A percentile compares a stretch with the other conserved stretches of the same genome.
Evolutionary conservation across 2,113 vertebrate genomes (phyloP).

Genomic region (Zapornia atra): DNA sequence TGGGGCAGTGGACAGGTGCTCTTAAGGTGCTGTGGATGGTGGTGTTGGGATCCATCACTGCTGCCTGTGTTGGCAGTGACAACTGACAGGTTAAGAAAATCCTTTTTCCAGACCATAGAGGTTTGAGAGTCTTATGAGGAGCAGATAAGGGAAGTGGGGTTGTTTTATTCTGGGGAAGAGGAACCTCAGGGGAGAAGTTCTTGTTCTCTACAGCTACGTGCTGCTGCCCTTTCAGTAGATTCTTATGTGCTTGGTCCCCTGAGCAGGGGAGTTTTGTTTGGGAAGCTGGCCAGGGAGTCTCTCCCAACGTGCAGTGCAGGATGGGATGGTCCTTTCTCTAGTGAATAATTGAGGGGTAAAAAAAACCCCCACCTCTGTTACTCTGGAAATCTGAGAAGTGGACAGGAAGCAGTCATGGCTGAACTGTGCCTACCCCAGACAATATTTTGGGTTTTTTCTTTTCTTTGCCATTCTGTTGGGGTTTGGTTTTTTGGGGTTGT

Average conservation of each 20-base stretch:
- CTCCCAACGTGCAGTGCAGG: not conserved
- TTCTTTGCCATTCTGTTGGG: not conserved
- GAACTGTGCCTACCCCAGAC: not conserved
- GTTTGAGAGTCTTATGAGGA: not conserved
- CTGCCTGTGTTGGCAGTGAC: not conserved
- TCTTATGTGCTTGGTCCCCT: fast-evolving
- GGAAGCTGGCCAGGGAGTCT: not conserved
- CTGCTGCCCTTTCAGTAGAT: not conserved
- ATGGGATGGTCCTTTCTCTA: not conserved
- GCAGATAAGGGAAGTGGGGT: too few species aligned
- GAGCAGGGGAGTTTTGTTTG: not conserved
- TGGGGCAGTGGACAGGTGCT: not conserved
- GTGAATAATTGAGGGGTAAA: not conserved
- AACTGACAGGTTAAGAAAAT: not conserved
- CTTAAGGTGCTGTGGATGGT: not conserved
- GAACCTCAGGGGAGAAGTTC: too few species aligned
- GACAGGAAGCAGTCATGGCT: not conserved
- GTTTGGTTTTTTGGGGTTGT: too few species aligned
- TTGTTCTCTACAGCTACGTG: too few species aligned
- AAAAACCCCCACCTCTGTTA: not conserved
- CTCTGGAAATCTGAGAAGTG: not conserved
- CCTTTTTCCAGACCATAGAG: not conserved
- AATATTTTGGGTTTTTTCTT: not conserved
- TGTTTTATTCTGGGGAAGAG: too few species aligned
- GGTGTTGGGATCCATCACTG: not conserved